Conservation (phyloP, 2,797 vertebrate genomes). For the Danio tinwini region DNA sequence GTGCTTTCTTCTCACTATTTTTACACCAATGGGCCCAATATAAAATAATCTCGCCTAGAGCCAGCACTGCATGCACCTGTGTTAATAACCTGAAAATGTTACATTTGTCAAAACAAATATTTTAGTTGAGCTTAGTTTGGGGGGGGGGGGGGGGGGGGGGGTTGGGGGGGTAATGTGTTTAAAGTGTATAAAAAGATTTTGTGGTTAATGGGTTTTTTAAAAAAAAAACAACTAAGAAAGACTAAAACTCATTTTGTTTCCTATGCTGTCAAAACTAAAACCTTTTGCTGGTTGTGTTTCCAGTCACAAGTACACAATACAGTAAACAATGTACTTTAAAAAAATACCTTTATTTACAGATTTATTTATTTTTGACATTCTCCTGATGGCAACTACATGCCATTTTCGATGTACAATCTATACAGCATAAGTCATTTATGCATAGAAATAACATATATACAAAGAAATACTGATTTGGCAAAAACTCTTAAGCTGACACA, state of each 20-base stretch:
- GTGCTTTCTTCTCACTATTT: too few relatives aligned
- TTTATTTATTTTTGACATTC: too few relatives aligned
- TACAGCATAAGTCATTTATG: background rate
- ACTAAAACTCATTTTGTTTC: background rate
- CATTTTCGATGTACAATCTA: background rate
- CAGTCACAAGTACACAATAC: background rate
- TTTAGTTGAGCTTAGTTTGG: too few relatives aligned
- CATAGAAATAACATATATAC: too few relatives aligned
- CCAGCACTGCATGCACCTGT: too few relatives aligned
- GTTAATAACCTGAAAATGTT: too few relatives aligned
- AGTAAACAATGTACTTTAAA: background rate
- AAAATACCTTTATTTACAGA: background rate
- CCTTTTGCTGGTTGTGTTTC: background rate
- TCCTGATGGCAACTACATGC: background rate
- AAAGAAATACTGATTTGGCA: background rate
- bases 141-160: too few relatives aligned
- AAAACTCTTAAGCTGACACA: slow-evolving; percentile 15
- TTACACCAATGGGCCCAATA: too few relatives aligned
- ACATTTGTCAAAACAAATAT: too few relatives aligned
- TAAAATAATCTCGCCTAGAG: too few relatives aligned
- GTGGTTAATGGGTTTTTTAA: background rate
- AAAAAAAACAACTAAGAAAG: background rate
- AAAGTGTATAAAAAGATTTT: background rate
- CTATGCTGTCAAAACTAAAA: slow-evolving; percentile 1
- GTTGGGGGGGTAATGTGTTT: too few relatives aligned